Evolutionary conservation across 1,140 invertebrate genomes (phyloP), one percentile per base, ranked within the genome.

Genomic region (Uloborus diversus): DNA sequence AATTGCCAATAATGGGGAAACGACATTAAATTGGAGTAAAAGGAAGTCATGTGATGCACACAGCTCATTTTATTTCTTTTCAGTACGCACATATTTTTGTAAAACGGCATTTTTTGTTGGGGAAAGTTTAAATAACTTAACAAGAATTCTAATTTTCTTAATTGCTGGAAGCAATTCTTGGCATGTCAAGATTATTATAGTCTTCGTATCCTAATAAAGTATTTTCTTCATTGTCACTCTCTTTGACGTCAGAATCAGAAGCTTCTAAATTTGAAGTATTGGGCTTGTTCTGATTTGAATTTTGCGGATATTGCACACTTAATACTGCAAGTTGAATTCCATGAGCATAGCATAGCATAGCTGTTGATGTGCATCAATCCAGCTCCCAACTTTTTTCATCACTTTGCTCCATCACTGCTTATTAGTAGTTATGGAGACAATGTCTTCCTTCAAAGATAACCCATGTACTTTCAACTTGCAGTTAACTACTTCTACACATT

Each of bases 401-500:
- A 42, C 37, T 17, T 42, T 51, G 7, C 5, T 51, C n/a, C 49
- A 11, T 51, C n/a, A n/a, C n/a, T n/a, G n/a, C n/a, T n/a, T n/a
- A n/a, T n/a, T n/a, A 51, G n/a, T 51, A 5, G 49, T 51, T 13
- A 51, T 51, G 49, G n/a, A 51, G 13, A 51, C 49, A 51, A 51
- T 51, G 33, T 61, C 17, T 61, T 20, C 28, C 33, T 32, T 61
- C 27, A 61, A 32, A n/a, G 57, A 61, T 32, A 61, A 32, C 33
- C 30, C 57, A 61, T 30, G 27, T 33, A n/a, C 33, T 32, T 13
- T 32, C 33, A 61, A 61, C 33, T 32, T 61, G 33, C 3, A 61
- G 32, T 61, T 61, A 61, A 61, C 28, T 13, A 61, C 57, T 61
- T 61, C 14, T 32, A 61, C 57, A 61, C 9, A 61, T 61, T 51